Percentiles rank a stretch among this genome's conserved stretches.
Evolutionary conservation across 2,113 vertebrate species (phyloP).

Genomic region (Ellobius talpinus): DNA sequence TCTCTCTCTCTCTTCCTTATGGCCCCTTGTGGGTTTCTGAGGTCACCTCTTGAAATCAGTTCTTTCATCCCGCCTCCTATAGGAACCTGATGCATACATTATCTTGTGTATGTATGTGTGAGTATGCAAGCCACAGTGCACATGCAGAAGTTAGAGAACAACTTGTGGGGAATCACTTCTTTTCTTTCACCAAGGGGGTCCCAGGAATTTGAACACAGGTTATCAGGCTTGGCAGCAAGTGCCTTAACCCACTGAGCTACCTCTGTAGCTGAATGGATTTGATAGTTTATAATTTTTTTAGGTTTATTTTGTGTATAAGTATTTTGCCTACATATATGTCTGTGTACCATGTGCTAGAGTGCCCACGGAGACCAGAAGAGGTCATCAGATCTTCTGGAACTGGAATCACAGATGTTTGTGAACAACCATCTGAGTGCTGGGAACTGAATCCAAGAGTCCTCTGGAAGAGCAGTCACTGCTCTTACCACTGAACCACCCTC

Average conservation of each 20-base stretch:
- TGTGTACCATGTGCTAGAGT: not conserved
- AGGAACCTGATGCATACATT: not conserved
- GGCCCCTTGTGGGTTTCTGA: not conserved
- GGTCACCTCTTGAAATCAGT: not conserved
- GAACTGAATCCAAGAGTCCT: not conserved
- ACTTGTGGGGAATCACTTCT: not conserved
- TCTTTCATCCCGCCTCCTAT: not conserved
- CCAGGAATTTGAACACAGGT: not conserved
- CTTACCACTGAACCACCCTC: not conserved
- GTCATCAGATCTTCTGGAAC: not conserved
- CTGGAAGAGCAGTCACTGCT: not conserved
- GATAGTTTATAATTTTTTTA: not conserved
- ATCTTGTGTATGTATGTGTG: not conserved
- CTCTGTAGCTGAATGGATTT: not conserved
- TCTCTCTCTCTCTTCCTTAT: not conserved
- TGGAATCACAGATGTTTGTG: not conserved
- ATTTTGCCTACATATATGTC: not conserved
- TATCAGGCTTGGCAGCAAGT: not conserved
- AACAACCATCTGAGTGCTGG: not conserved
- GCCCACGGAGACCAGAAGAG: not conserved
- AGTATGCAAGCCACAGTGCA: not conserved
- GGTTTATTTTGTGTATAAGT: not conserved
- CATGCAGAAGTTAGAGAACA: not conserved
- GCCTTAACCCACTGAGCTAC: not conserved
- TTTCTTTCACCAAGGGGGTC: not conserved